Conservation (phyloP, 2,888 invertebrate species). For the Drosophila paracracens region DNA sequence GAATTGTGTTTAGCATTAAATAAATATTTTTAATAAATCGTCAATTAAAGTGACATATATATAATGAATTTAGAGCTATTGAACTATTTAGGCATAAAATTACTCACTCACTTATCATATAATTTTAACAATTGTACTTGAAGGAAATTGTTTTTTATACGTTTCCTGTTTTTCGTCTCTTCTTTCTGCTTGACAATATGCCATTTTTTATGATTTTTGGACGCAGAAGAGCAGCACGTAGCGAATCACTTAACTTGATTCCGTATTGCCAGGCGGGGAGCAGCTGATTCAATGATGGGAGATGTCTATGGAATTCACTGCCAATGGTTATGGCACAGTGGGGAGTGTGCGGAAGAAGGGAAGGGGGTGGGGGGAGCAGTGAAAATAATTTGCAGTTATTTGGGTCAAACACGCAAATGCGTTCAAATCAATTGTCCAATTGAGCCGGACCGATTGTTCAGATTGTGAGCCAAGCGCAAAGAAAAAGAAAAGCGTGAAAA, state of each 20-base stretch:
- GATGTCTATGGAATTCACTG: conserved; percentile 33
- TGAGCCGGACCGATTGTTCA: conserved; percentile 66
- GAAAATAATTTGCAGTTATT: conserved; percentile 78
- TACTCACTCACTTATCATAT: not conserved
- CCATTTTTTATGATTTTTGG: conserved; percentile 11
- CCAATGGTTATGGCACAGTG: conserved; percentile 59
- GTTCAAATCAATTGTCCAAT: conserved; percentile 83
- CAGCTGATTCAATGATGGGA: conserved; percentile 28
- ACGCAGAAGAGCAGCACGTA: conserved; percentile 65
- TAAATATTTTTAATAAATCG: not conserved
- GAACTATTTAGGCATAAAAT: conserved; percentile 8
- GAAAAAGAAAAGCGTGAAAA: conserved; percentile 10
- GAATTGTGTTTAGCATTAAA: not conserved
- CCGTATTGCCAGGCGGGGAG: conserved; percentile 25
- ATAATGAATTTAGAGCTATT: not conserved
- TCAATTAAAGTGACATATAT: not conserved
- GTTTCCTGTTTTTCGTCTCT: conserved; percentile 20
- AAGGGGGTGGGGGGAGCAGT: not conserved
- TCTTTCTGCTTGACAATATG: conserved; percentile 16
- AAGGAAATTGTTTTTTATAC: conserved; percentile 13
- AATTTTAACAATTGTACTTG: not conserved
- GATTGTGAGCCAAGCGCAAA: conserved; percentile 44
- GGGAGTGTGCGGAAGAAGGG: conserved; percentile 28
- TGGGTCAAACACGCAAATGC: conserved; percentile 82
- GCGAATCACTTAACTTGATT: conserved; percentile 78